Percentiles rank a stretch among this genome's conserved stretches.
phyloP scores from a whole-genome alignment of 2,888 invertebrate genomes.

The Pristionchus mayeri region DNA sequence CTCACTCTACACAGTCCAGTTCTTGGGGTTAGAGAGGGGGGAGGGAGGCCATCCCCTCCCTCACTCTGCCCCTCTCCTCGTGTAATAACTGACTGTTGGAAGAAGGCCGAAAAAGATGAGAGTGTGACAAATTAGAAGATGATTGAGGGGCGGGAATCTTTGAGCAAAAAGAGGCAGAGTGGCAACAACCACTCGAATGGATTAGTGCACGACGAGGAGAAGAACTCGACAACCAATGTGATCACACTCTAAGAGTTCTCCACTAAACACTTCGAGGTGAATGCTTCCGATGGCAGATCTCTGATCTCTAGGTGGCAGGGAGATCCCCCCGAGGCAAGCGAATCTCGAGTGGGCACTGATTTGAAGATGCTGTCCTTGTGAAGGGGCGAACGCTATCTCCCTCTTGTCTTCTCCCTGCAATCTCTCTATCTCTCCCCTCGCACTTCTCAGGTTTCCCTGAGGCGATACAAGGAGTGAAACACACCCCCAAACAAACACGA shows the following conservation, averaged over 20 bases:
- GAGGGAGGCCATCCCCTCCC: not conserved
- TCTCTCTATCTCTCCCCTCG: not conserved
- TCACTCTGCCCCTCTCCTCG: not conserved
- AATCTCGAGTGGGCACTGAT: not conserved
- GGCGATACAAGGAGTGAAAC: not conserved
- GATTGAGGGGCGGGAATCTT: not conserved
- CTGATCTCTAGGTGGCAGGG: no score
- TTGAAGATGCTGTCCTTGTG: not conserved
- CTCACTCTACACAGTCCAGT: slow-evolving; percentile 41
- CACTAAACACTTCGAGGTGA: no score
- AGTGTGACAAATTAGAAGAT: slow-evolving; percentile 12
- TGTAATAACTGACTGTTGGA: slow-evolving; percentile 29
- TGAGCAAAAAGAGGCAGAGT: no score
- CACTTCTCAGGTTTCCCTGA: slow-evolving; percentile 1
- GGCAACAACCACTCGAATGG: not conserved
- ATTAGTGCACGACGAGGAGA: no score
- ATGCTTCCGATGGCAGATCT: no score
- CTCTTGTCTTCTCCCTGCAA: not conserved
- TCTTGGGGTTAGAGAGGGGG: slow-evolving; percentile 39
- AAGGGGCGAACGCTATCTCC: not conserved
- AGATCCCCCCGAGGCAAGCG: no score
- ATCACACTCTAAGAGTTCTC: no score
- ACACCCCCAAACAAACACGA: slow-evolving; percentile 9
- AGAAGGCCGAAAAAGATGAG: slow-evolving; percentile 20
- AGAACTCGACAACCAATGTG: no score